Evolutionary conservation across 2,797 vertebrate genomes (phyloP).

Genomic region (Luscinia megarhynchos): DNA sequence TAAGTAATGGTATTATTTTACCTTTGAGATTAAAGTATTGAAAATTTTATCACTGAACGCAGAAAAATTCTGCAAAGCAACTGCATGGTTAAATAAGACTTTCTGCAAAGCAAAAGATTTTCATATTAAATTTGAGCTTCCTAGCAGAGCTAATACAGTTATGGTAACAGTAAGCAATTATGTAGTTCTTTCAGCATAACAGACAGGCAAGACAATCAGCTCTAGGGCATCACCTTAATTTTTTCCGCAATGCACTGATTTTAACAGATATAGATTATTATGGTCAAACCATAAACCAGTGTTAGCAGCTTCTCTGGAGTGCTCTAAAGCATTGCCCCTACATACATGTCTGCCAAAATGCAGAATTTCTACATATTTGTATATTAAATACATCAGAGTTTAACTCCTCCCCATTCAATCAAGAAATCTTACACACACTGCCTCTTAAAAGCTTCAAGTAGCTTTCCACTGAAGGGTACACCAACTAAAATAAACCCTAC

Average conservation of each 20-base stretch:
- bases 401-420: not conserved
- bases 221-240: not conserved
- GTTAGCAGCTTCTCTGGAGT: not conserved
- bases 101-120: not conserved
- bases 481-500: constrained; percentile 24
- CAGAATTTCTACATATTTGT: not conserved
- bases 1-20: not conserved
- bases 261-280: not conserved
- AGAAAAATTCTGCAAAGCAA: not conserved
- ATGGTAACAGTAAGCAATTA: not conserved
- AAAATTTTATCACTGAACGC: not conserved
- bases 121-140: not conserved
- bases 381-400: not conserved
- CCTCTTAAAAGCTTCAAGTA: not conserved
- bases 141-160: not conserved
- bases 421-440: not conserved
- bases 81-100: not conserved
- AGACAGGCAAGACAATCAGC: not conserved
- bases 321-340: not conserved
- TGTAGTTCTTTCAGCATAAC: not conserved
- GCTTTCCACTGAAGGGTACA: not conserved
- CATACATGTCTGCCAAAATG: not conserved
- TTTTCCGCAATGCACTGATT: not conserved
- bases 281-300: not conserved
- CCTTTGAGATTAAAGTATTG: not conserved